phyloP scores from a whole-genome alignment of 2,113 vertebrate genomes.

The Protomyctophum bolini region DNA sequence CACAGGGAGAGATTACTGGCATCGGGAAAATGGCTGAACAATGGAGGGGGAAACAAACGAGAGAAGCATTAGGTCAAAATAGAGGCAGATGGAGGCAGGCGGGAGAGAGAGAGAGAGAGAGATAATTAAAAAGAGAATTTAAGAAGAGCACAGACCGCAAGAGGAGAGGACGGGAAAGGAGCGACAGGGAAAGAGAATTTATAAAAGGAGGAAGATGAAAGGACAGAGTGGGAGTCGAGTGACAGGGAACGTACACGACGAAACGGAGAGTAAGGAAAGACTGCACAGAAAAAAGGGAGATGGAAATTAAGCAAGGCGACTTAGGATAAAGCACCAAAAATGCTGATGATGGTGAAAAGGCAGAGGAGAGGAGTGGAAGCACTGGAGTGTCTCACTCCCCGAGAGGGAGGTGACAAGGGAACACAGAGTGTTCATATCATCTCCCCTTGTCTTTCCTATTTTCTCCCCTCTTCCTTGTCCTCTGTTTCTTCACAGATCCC shows the following conservation, averaged over 20 bases:
- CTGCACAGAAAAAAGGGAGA: too few relatives aligned
- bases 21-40: neutral
- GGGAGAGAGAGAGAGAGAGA: neutral
- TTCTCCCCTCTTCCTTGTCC: constrained; percentile 1
- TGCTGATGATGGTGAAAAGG: too few relatives aligned
- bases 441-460: neutral
- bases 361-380: neutral
- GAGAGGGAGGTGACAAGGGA: constrained; percentile 13
- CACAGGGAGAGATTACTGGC: neutral
- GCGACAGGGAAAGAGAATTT: neutral
- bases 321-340: too few relatives aligned
- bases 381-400: neutral
- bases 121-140: neutral
- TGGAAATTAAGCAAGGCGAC: too few relatives aligned
- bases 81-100: neutral
- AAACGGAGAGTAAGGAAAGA: too few relatives aligned
- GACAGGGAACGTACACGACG: neutral
- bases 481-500: constrained; percentile 7
- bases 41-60: neutral
- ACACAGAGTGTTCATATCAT: constrained; percentile 30
- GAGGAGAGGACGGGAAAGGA: neutral
- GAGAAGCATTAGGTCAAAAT: neutral
- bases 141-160: neutral
- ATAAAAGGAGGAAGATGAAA: neutral
- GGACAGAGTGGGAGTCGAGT: neutral